Evolutionary conservation across 53 echinoderm and acorn worm genomes (phyloP), one percentile per base, ranked within the genome.

Genomic region (Stichopus horrens): DNA sequence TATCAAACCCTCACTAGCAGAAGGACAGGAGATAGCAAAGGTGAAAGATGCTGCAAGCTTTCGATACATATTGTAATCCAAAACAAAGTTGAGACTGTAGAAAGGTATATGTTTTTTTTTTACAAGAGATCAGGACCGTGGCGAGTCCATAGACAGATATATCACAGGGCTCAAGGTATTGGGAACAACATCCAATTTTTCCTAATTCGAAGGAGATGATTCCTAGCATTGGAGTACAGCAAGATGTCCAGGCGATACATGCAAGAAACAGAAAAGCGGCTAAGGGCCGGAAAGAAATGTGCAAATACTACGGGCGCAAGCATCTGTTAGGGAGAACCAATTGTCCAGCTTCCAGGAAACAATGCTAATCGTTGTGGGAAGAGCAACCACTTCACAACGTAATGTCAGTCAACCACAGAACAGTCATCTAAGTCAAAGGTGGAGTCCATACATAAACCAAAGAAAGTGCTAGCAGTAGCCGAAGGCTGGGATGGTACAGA

Each of bases 71-170:
- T 78, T 89, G 86, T 77, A 55, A 92, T 13, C 89, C 79, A 23
- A 53, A 53, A 5, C 85, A 78, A 14, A 92, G 86, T 55, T 55
- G 89, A 92, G 20, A 92, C 89, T 23, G 79, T 92, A 11, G 54
- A 92, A n/a, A 52, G 89, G 5, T 92, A 92, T 71, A 84, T n/a
- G n/a, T n/a, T n/a, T 53, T 23, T 92, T 92, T 14, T 92, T 92
- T 57, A 89, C 89, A 18, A 20, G 89, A 68, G 56, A 86, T 37
- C 92, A 92, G 76, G 77, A 89, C 14, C 16, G 18, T 55, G 92
- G 92, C 13, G 86, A 89, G 37, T 7, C 22, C 1, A 75, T 92
- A 21, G 92, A 89, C 19, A 7, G 60, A 5, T 89, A 89, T 53
- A 0, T 92, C 1, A 89, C 79, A 8, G 86, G 86, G 19, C 86